These are phyloP conservation scores for Falco peregrinus DNA, from an alignment of 2,797 vertebrate genomes.

Conservation along the genomic window DNA sequence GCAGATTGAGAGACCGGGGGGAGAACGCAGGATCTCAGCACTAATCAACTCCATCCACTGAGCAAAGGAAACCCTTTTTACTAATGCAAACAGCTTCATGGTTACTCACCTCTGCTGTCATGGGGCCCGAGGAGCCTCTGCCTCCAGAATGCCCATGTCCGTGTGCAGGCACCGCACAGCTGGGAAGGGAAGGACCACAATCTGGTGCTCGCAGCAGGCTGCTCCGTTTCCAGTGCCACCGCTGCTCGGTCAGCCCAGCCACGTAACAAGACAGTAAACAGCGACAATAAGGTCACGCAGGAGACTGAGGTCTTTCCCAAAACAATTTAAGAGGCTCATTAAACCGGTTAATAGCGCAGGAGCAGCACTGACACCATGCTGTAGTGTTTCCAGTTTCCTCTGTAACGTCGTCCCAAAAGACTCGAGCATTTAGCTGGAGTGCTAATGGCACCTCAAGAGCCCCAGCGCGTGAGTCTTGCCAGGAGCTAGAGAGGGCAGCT, in stretches of 20 bases:
- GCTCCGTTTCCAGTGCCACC: accelerated
- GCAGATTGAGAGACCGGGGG: neutral
- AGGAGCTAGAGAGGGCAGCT: neutral
- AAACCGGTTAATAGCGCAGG: neutral
- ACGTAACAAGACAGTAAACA: accelerated
- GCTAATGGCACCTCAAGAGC: accelerated
- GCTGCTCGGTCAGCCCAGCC: accelerated
- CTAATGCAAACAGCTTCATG: accelerated
- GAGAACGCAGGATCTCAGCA: neutral
- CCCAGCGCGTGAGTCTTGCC: accelerated
- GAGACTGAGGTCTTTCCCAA: neutral
- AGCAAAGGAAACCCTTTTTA: neutral
- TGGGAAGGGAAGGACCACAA: accelerated
- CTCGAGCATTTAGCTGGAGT: accelerated
- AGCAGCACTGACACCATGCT: accelerated
- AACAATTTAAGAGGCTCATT: neutral
- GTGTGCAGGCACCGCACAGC: accelerated
- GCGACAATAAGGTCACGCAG: neutral
- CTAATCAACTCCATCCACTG: neutral
- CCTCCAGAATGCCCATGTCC: accelerated
- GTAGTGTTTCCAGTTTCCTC: accelerated
- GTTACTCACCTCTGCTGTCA: neutral
- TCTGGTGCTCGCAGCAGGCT: neutral
- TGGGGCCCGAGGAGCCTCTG: accelerated
- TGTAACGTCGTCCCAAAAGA: neutral